Percentiles rank a stretch among this genome's conserved stretches.
Evolutionary conservation across 1,140 invertebrate genomes (phyloP).

Genomic region (Formica exsecta): DNA sequence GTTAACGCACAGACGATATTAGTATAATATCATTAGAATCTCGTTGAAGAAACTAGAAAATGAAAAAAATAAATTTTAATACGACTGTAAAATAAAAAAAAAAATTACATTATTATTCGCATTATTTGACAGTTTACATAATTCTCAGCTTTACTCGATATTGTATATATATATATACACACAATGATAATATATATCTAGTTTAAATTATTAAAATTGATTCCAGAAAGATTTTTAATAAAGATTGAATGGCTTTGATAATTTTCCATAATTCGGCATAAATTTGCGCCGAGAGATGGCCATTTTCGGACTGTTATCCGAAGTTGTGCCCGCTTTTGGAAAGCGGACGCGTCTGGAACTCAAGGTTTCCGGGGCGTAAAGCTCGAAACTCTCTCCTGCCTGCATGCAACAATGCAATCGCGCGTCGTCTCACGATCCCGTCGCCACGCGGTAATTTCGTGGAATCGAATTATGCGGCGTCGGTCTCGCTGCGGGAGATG

Average conservation of each 20-base stretch:
- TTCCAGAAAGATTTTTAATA: no score
- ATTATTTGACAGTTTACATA: no score
- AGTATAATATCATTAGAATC: no score
- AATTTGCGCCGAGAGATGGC: neutral
- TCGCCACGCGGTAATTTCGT: constrained; percentile 48
- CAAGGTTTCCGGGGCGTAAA: constrained; percentile 26
- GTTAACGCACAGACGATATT: no score
- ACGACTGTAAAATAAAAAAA: no score
- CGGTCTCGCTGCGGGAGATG: constrained; percentile 71
- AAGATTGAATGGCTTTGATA: neutral
- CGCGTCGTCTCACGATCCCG: constrained; percentile 39
- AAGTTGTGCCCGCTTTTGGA: constrained; percentile 20
- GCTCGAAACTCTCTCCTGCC: constrained; percentile 38
- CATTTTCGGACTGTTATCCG: neutral
- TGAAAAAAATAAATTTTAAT: no score
- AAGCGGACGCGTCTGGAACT: neutral
- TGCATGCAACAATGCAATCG: constrained; percentile 49
- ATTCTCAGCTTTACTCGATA: no score
- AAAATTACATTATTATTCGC: no score
- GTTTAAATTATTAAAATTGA: no score
- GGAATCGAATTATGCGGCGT: constrained; percentile 80
- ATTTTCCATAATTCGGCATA: neutral
- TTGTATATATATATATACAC: no score
- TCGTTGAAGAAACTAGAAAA: no score
- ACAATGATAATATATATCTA: no score